Conservation (phyloP, 1,140 invertebrate species). For the Drosophila ambigua region DNA sequence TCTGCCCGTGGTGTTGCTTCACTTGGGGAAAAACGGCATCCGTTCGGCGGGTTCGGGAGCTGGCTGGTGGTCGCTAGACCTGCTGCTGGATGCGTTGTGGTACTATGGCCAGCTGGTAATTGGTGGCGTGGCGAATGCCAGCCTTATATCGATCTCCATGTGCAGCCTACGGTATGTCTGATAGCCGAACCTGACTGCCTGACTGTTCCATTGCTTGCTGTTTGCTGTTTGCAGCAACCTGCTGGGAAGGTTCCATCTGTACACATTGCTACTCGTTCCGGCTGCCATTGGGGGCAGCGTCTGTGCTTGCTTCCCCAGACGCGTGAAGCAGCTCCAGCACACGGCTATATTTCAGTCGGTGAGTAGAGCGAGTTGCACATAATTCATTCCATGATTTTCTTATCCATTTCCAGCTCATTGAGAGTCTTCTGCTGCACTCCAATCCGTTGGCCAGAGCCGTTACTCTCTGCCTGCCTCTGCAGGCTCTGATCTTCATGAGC, state of each 20-base stretch:
- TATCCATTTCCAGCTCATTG: slow-evolving; percentile 38
- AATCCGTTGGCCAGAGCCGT: slow-evolving; percentile 33
- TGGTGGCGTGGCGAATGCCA: slow-evolving; percentile 26
- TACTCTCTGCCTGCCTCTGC: slow-evolving; percentile 23
- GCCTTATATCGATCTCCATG: slow-evolving; percentile 32
- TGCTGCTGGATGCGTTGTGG: slow-evolving; percentile 12
- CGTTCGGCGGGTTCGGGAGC: background rate
- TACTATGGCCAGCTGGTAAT: slow-evolving; percentile 44
- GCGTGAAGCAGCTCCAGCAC: slow-evolving; percentile 46
- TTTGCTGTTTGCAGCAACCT: slow-evolving; percentile 16
- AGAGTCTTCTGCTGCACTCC: slow-evolving; percentile 43
- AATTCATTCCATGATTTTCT: background rate
- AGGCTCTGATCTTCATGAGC: slow-evolving; percentile 56
- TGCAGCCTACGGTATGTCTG: slow-evolving; percentile 47
- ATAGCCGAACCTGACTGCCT: background rate
- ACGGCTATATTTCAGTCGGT: slow-evolving; percentile 59
- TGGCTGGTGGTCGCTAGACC: background rate
- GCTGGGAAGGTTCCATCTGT: slow-evolving; percentile 41
- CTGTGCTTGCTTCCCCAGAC: background rate
- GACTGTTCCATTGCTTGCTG: too few relatives aligned
- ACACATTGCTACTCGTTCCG: slow-evolving; percentile 39
- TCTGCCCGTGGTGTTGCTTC: slow-evolving; percentile 43
- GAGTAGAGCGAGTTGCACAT: slow-evolving; percentile 10
- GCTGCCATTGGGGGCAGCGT: slow-evolving; percentile 43
- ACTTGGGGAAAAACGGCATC: slow-evolving; percentile 20